Evolutionary conservation across 2,888 invertebrate genomes (phyloP).

Genomic region (Stenchaetothrips biformis): DNA sequence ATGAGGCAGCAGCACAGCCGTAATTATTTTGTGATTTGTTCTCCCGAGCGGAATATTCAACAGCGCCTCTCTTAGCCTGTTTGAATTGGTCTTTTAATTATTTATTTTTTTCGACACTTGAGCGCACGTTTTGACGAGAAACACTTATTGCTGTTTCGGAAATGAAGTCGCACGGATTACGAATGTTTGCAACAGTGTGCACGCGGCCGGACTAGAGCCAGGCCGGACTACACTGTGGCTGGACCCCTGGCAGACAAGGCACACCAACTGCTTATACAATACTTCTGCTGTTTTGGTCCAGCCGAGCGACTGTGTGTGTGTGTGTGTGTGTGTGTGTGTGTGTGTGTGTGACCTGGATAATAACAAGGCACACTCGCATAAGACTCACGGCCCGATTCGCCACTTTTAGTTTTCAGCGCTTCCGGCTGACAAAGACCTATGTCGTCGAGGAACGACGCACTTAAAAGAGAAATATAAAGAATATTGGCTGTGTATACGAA

Average conservation of each 20-base stretch:
- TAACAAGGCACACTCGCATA: background rate
- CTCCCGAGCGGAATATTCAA: too few species aligned
- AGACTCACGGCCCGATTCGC: background rate
- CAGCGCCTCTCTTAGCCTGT: too few species aligned
- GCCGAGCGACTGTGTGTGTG: background rate
- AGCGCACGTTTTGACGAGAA: too few species aligned
- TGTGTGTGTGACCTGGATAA: background rate
- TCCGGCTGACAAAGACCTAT: background rate
- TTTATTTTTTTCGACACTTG: too few species aligned
- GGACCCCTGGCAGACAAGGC: background rate
- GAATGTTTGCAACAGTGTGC: background rate
- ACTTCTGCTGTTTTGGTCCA: slow-evolving; percentile 12
- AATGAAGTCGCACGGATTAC: too few species aligned
- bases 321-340: background rate
- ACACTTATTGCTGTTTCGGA: too few species aligned
- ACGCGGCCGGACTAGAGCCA: background rate
- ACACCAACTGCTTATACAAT: slow-evolving; percentile 13
- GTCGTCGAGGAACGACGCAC: background rate
- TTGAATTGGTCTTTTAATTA: too few species aligned
- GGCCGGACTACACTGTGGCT: background rate
- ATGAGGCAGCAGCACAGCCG: too few species aligned
- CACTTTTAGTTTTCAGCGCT: too few species aligned
- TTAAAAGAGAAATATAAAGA: background rate
- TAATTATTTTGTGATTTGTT: too few species aligned
- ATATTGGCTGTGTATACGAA: background rate